Percentiles rank a stretch among this genome's conserved stretches.
phyloP scores from a whole-genome alignment of 2,888 invertebrate genomes.

The Odontocerum albicorne region DNA sequence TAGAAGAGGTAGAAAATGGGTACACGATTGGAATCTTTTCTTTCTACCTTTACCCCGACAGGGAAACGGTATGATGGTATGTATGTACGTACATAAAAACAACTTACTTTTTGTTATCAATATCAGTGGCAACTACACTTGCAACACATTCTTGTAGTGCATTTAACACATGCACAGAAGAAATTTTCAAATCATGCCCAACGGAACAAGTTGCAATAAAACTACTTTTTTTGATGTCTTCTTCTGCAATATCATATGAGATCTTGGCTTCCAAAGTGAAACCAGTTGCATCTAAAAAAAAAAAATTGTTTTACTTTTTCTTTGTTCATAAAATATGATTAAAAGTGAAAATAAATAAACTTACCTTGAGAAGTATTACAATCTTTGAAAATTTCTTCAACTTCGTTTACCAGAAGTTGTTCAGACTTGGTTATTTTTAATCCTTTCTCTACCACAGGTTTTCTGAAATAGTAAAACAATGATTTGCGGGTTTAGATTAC shows the following conservation, averaged over 20 bases:
- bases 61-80: too few species aligned
- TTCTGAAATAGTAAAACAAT: slow-evolving; percentile 12
- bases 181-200: slow-evolving; percentile 67
- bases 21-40: too few species aligned
- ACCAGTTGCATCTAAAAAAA: background rate
- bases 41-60: too few species aligned
- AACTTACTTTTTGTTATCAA: slow-evolving; percentile 13
- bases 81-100: background rate
- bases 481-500: too few species aligned
- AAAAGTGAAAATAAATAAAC: background rate
- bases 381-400: slow-evolving; percentile 21
- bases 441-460: background rate
- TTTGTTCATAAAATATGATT: background rate
- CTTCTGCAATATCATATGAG: background rate
- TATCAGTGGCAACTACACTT: slow-evolving; percentile 9
- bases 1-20: too few species aligned
- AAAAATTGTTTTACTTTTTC: background rate
- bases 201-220: slow-evolving; percentile 33
- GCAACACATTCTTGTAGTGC: slow-evolving; percentile 66
- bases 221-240: background rate
- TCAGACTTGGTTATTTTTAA: slow-evolving; percentile 22
- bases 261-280: background rate
- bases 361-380: slow-evolving; percentile 38
- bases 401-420: slow-evolving; percentile 20
- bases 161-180: slow-evolving; percentile 65